These are phyloP conservation scores for Gastracanthus pulcherrimus DNA, from an alignment of 2,888 invertebrate species.

Conservation along the genomic window DNA sequence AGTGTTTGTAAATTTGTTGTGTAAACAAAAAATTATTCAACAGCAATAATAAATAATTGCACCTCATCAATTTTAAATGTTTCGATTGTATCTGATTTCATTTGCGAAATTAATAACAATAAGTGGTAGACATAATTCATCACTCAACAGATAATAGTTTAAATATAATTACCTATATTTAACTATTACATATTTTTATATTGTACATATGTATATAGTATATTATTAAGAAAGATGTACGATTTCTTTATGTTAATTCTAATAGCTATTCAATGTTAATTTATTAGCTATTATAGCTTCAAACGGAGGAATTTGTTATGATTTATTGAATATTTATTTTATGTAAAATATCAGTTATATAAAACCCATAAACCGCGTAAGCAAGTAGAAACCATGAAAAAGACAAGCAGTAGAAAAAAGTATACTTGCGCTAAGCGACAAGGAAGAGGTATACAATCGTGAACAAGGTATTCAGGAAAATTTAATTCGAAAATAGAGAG, in stretches of 20 bases:
- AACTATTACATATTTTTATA: not conserved
- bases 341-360: not conserved
- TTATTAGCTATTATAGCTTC: not conserved
- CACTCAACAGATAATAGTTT: not conserved
- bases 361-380: no score
- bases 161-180: not conserved
- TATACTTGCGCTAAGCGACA: not conserved
- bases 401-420: not conserved
- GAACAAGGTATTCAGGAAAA: not conserved
- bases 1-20: not conserved
- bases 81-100: not conserved
- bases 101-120: not conserved
- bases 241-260: not conserved
- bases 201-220: not conserved
- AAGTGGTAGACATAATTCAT: not conserved
- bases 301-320: not conserved
- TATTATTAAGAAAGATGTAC: slow-evolving; percentile 3
- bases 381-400: not conserved
- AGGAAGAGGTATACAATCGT: not conserved
- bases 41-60: not conserved
- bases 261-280: slow-evolving; percentile 2
- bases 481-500: no score
- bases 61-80: not conserved
- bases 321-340: not conserved
- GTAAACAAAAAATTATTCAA: not conserved